Evolutionary conservation across 2,113 vertebrate genomes (phyloP).

Genomic region (Cyprinodon variegatus): DNA sequence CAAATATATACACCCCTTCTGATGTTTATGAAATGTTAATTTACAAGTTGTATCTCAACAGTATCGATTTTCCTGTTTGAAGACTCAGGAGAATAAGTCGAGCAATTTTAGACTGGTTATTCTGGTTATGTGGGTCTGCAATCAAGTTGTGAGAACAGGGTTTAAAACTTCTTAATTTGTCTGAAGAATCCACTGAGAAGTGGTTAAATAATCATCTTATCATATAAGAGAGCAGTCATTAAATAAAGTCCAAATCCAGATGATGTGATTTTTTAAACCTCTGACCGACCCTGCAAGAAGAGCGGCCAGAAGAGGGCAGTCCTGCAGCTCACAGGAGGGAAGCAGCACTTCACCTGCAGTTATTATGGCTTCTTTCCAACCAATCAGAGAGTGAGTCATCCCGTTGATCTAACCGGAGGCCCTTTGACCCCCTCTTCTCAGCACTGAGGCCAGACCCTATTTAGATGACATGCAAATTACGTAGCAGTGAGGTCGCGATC

Average conservation of each 20-base stretch:
- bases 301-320: constrained; percentile 68
- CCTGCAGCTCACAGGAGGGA: constrained; percentile 40
- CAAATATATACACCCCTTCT: too few relatives aligned
- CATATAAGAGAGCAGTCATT: background rate
- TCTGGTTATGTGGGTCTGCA: too few relatives aligned
- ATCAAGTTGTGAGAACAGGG: too few relatives aligned
- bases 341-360: constrained; percentile 23
- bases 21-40: too few relatives aligned
- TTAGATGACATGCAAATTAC: constrained; percentile 76
- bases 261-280: background rate
- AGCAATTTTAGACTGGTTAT: too few relatives aligned
- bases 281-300: background rate
- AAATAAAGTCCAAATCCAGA: background rate
- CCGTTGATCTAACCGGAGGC: constrained; percentile 44
- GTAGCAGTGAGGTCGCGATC: constrained; percentile 60
- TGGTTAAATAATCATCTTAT: background rate
- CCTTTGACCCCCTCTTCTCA: constrained; percentile 54
- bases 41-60: too few relatives aligned
- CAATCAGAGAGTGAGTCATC: constrained; percentile 44
- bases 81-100: too few relatives aligned
- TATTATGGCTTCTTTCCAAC: constrained; percentile 39
- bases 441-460: constrained; percentile 59
- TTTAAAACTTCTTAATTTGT: too few relatives aligned
- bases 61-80: too few relatives aligned
- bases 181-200: background rate